Conservation (phyloP, 2,888 invertebrate species). For the Anoncus sp. region DNA sequence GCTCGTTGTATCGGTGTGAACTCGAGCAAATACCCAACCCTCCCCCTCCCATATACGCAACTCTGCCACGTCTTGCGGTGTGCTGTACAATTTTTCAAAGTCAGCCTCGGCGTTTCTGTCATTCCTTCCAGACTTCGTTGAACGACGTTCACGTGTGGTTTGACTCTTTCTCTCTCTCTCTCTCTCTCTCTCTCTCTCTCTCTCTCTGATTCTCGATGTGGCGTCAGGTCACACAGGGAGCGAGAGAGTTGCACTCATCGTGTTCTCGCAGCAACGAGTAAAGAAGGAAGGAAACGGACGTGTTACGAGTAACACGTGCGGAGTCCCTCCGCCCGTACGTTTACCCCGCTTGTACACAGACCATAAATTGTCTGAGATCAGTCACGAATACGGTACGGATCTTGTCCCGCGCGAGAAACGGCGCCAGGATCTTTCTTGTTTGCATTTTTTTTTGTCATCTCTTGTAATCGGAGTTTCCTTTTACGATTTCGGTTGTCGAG, state of each 20-base stretch:
- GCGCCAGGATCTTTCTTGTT: slow-evolving; percentile 49
- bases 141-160: slow-evolving; percentile 65
- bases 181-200: slow-evolving; percentile 22
- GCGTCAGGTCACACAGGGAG: slow-evolving; percentile 33
- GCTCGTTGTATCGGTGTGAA: slow-evolving; percentile 41
- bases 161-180: slow-evolving; percentile 34
- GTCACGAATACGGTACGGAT: slow-evolving; percentile 60
- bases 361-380: slow-evolving; percentile 65
- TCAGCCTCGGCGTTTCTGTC: slow-evolving; percentile 65
- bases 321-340: slow-evolving; percentile 46
- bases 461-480: neutral
- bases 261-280: slow-evolving; percentile 43
- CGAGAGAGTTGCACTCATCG: slow-evolving; percentile 29
- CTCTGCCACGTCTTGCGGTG: slow-evolving; percentile 16
- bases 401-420: slow-evolving; percentile 56
- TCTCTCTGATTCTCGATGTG: slow-evolving; percentile 20
- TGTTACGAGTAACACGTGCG: slow-evolving; percentile 65
- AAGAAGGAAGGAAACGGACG: slow-evolving; percentile 55
- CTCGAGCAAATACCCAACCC: slow-evolving; percentile 29
- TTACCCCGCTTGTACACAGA: slow-evolving; percentile 49
- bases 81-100: slow-evolving; percentile 63
- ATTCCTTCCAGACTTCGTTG: slow-evolving; percentile 60
- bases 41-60: too few species aligned
- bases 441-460: slow-evolving; percentile 26
- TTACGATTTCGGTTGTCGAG: neutral